phyloP scores from a whole-genome alignment of 2,888 invertebrate species.

The Cremastobaeus sp. region DNA sequence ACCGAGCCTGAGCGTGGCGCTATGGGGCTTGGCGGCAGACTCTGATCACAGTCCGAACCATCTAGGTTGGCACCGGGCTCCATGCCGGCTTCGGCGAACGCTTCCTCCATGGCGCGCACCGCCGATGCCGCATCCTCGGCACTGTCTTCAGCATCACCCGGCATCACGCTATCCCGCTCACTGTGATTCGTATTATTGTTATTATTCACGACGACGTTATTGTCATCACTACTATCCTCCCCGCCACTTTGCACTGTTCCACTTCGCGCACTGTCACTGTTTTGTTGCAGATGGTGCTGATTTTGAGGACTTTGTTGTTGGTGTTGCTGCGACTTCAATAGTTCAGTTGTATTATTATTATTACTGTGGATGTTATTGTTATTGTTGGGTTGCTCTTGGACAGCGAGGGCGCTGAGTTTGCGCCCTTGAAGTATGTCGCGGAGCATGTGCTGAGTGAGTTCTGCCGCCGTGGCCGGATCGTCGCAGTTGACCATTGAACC shows the following conservation, averaged over 20 bases:
- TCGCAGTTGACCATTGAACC: slow-evolving; percentile 81
- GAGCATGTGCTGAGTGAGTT: slow-evolving; percentile 89
- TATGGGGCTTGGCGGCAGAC: slow-evolving; percentile 75
- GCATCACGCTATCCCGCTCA: slow-evolving; percentile 76
- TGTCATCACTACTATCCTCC: slow-evolving; percentile 76
- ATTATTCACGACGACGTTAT: slow-evolving; percentile 70
- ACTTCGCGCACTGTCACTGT: slow-evolving; percentile 77
- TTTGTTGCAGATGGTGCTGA: slow-evolving; percentile 78
- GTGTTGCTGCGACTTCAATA: slow-evolving; percentile 78
- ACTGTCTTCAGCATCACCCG: slow-evolving; percentile 77
- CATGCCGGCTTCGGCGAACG: slow-evolving; percentile 83
- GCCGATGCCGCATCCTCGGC: slow-evolving; percentile 78
- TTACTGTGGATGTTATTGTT: slow-evolving; percentile 79
- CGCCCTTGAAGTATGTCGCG: slow-evolving; percentile 93
- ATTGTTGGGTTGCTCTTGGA: slow-evolving; percentile 82
- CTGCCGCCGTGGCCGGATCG: slow-evolving; percentile 80
- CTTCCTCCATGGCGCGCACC: slow-evolving; percentile 81
- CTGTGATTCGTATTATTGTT: slow-evolving; percentile 69
- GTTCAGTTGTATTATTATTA: slow-evolving; percentile 80
- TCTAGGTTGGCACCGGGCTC: slow-evolving; percentile 78
- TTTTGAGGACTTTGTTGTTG: slow-evolving; percentile 79
- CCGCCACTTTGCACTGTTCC: slow-evolving; percentile 77
- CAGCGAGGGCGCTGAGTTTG: slow-evolving; percentile 88
- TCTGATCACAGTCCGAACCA: slow-evolving; percentile 76
- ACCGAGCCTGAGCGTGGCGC: slow-evolving; percentile 75